Percentiles rank a stretch among this genome's conserved stretches.
These are phyloP conservation scores for Acipenser transmontanus DNA, from an alignment of 2,797 vertebrate species.

Conservation along the genomic window DNA sequence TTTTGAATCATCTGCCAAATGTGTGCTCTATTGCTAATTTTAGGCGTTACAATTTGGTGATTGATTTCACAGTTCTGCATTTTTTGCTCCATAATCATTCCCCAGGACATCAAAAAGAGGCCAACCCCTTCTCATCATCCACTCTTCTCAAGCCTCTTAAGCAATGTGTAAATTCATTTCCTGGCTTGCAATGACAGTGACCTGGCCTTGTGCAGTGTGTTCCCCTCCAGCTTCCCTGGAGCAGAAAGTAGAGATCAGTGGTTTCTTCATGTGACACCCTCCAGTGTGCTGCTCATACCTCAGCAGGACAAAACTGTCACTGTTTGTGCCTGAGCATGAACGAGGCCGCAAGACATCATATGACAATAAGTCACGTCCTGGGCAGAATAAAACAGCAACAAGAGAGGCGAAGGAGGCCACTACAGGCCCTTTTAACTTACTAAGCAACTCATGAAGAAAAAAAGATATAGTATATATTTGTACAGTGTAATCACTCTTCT, in stretches of 20 bases:
- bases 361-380: conserved; percentile 79
- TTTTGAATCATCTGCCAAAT: too few species aligned
- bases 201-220: conserved; percentile 48
- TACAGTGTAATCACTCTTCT: too few species aligned
- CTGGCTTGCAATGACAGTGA: conserved; percentile 58
- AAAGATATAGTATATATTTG: too few species aligned
- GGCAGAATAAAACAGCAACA: conserved; percentile 43
- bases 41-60: background rate
- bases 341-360: conserved; percentile 76
- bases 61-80: background rate
- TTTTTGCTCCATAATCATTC: background rate
- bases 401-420: conserved; percentile 5
- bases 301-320: conserved; percentile 85
- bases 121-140: background rate
- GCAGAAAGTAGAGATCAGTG: conserved; percentile 69
- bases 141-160: background rate
- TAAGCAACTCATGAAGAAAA: background rate
- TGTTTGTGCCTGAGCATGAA: conserved; percentile 78
- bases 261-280: conserved; percentile 78
- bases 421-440: conserved; percentile 32
- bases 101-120: background rate
- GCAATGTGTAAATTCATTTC: conserved; percentile 44
- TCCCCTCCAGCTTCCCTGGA: conserved; percentile 36
- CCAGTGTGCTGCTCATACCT: conserved; percentile 68
- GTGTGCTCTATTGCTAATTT: too few species aligned